Conservation (phyloP, 2,888 invertebrate species). For the Ormyrus labotus region DNA sequence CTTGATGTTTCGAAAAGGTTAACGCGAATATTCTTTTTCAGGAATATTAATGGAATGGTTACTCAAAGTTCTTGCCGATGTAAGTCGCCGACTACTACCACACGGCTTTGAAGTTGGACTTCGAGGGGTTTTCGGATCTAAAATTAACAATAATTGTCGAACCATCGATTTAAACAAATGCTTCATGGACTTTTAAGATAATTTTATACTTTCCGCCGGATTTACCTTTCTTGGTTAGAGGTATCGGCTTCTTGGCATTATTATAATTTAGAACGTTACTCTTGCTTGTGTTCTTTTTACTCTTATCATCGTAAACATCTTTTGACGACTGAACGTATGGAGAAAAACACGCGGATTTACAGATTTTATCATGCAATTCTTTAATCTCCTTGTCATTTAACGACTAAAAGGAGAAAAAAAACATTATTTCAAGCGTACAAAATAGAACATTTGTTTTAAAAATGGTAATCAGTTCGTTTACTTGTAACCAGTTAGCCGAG, state of each 20-base stretch:
- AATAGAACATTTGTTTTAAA: neutral
- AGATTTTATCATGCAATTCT: slow-evolving; percentile 43
- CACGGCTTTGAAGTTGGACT: neutral
- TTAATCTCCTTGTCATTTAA: slow-evolving; percentile 21
- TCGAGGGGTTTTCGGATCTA: slow-evolving; percentile 11
- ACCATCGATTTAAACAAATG: too few species aligned
- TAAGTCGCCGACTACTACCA: neutral
- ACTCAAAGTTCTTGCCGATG: slow-evolving; percentile 7
- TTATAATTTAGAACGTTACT: neutral
- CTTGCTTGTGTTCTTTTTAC: slow-evolving; percentile 12
- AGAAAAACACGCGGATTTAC: slow-evolving; percentile 8
- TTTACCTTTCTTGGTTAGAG: slow-evolving; percentile 39
- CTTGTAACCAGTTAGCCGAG: slow-evolving; percentile 39
- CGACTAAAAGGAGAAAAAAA: slow-evolving; percentile 10
- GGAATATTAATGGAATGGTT: slow-evolving; percentile 20
- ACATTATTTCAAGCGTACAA: neutral
- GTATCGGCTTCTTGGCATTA: neutral
- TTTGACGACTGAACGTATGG: neutral
- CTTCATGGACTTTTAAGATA: neutral
- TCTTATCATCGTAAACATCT: slow-evolving; percentile 28
- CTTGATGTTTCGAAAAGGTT: too few species aligned
- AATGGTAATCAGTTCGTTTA: neutral
- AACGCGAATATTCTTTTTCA: slow-evolving; percentile 29
- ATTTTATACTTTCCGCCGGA: neutral
- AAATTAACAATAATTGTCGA: neutral